A percentile compares a stretch with the other conserved stretches of the same genome.
Evolutionary conservation across 2,888 invertebrate species (phyloP).

Genomic region (Lycophotia porphyrea): DNA sequence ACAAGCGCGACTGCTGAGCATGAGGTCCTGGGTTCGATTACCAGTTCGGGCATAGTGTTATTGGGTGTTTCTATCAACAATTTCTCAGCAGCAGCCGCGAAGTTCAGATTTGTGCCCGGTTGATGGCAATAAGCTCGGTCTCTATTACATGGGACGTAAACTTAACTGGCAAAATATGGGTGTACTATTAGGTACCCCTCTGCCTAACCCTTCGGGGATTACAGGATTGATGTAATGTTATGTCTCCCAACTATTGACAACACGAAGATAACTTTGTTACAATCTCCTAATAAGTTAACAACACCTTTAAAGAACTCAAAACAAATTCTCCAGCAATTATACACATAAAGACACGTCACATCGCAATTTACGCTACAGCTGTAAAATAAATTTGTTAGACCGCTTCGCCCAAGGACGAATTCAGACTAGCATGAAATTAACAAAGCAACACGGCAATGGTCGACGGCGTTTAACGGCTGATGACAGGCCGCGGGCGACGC

Average conservation of each 20-base stretch:
- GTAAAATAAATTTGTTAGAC: constrained; percentile 76
- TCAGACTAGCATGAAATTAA: constrained; percentile 85
- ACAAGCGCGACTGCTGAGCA: no score
- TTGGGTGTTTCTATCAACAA: no score
- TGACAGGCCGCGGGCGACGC: constrained; percentile 83
- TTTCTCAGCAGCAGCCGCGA: no score
- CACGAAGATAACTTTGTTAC: background rate
- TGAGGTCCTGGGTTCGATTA: no score
- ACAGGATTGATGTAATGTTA: no score
- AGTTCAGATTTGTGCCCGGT: no score
- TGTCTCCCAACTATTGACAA: background rate
- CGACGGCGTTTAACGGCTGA: constrained; percentile 82
- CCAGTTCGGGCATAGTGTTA: no score
- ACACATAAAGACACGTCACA: constrained; percentile 50
- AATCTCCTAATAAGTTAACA: background rate
- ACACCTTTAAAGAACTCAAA: constrained; percentile 17
- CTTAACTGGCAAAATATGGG: no score
- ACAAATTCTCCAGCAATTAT: constrained; percentile 47
- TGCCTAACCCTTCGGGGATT: no score
- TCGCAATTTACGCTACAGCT: constrained; percentile 70
- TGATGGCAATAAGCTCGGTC: no score
- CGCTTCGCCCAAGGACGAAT: constrained; percentile 77
- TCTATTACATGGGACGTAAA: no score
- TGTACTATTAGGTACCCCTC: no score
- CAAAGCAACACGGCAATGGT: constrained; percentile 78